These are phyloP conservation scores for Peromyscus nudipes DNA, from an alignment of 2,797 vertebrate species.

Conservation along the genomic window DNA sequence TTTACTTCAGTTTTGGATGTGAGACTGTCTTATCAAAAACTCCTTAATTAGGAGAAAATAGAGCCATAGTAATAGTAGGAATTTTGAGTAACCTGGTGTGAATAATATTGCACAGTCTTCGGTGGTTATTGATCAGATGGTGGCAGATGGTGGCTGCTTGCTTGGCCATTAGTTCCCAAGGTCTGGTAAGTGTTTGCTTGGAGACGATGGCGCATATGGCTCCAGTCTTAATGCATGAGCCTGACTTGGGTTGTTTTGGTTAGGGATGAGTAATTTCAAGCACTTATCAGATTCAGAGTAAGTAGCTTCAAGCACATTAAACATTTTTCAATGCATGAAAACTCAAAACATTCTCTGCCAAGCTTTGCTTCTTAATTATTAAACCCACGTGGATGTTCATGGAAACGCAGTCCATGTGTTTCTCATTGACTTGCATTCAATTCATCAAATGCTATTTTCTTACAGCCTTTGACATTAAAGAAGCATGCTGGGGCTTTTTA, in stretches of 20 bases:
- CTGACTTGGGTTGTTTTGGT: constrained; percentile 20
- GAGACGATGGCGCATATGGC: not conserved
- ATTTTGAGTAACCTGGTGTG: not conserved
- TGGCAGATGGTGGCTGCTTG: not conserved
- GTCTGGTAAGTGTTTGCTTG: not conserved
- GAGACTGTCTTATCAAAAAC: not conserved
- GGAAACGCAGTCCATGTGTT: constrained; percentile 78
- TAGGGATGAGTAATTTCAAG: constrained; percentile 25
- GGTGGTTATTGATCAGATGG: not conserved
- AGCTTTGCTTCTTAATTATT: constrained; percentile 77
- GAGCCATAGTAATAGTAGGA: not conserved
- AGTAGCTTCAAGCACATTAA: constrained; percentile 37
- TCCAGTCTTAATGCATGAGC: not conserved
- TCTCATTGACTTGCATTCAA: constrained; percentile 73
- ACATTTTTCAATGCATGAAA: constrained; percentile 61
- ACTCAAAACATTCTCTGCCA: constrained; percentile 66
- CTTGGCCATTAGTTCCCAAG: not conserved
- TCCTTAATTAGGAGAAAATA: not conserved
- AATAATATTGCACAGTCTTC: not conserved
- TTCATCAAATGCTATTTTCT: constrained; percentile 74
- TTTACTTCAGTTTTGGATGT: not conserved
- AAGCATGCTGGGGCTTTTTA: constrained; percentile 61
- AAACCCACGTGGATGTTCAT: constrained; percentile 77
- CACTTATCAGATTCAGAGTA: constrained; percentile 23
- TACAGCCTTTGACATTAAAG: constrained; percentile 73